Percentiles rank a stretch among this genome's conserved stretches.
Conservation (phyloP, 1,140 invertebrate species). For the Lamellibrachia luymesi region DNA sequence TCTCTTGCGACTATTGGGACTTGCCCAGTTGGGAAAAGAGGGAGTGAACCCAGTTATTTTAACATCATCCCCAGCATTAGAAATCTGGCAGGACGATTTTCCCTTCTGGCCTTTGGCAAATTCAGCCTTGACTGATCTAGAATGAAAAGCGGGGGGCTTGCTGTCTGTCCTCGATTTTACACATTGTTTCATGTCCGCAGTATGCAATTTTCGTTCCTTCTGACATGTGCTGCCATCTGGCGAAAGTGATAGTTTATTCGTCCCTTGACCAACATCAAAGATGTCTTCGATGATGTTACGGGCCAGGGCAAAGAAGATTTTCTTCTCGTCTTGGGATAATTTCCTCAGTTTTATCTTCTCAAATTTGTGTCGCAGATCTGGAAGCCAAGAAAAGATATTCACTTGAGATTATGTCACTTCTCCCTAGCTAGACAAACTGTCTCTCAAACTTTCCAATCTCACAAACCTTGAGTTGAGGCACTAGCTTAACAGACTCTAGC, state of each 20-base stretch:
- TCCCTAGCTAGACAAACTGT: too few species aligned
- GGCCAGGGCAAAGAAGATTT: constrained; percentile 36
- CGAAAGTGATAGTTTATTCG: constrained; percentile 10
- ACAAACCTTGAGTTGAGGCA: too few species aligned
- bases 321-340: constrained; percentile 43
- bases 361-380: constrained; percentile 47
- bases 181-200: background rate
- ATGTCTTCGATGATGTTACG: constrained; percentile 36
- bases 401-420: background rate
- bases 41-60: background rate
- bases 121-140: background rate
- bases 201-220: background rate
- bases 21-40: background rate
- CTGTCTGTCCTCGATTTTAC: too few species aligned
- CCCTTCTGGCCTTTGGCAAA: background rate
- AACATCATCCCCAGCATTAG: background rate
- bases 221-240: constrained; percentile 7
- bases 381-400: constrained; percentile 20
- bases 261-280: constrained; percentile 29
- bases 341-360: constrained; percentile 44
- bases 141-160: background rate
- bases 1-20: background rate
- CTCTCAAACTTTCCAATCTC: too few species aligned
- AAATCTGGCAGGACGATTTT: background rate
- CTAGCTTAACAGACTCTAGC: too few species aligned